Evolutionary conservation across 1,140 invertebrate species (phyloP), one percentile per base, ranked within the genome.

Genomic region (Oncopodura yosiiana): DNA sequence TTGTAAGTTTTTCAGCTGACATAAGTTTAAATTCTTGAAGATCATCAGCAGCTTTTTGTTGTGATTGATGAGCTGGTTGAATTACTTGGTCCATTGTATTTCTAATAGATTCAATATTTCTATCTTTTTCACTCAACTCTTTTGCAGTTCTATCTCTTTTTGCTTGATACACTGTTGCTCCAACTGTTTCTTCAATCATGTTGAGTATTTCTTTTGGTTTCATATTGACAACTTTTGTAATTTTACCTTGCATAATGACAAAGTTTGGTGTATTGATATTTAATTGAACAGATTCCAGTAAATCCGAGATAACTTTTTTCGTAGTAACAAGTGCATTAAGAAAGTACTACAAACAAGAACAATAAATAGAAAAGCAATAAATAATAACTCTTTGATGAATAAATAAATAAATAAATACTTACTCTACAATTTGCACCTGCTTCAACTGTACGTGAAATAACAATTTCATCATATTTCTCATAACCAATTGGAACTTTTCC

Each of bases 221-320:
- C 94, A 99, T 99, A 69, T 96, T 99, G 2, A 99, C 75, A 1
- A 99, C 95, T 78, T 99, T 99, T 1, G 94, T 98, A 49, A 99
- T 96, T 65, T 94, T 80, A 8, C 96, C 96, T 78, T 99, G 96
- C 95, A 99, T 99, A 63, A 99, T 99, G 3, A 99, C 79, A 70
- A 98, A 99, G 71, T 99, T 94, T 3, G 95, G 95, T 77, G 99
- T 99, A 71, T 99, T 99, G 0, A 99, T 90, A 72, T 99, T 99
- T 2, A 99, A 73, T 67, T 96, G 92, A 6, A 99, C 84, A 0
- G 94, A 94, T 64, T 88, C 86, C 70, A 99, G 98, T 61, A 99
- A 74, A 73, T 99, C 95, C 49, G 84, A 81, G 0, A 98, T 87
- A 64, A 86, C 75, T 66, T 87, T 91, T 68, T 93, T 92, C 61